Conservation (phyloP, 2,888 invertebrate genomes). For the Coelopa pilipes region DNA sequence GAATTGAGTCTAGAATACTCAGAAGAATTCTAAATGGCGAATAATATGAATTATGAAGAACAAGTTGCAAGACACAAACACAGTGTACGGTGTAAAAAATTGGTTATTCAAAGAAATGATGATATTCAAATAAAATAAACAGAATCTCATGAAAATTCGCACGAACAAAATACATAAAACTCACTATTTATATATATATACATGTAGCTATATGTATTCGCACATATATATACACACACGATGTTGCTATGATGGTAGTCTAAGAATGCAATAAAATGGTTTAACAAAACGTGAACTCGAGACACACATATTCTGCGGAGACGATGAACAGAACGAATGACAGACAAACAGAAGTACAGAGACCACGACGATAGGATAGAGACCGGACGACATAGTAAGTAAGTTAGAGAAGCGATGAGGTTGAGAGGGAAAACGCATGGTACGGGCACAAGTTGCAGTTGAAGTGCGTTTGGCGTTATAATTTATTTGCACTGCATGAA, state of each 20-base stretch:
- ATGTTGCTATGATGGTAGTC: neutral
- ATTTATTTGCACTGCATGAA: constrained; percentile 40
- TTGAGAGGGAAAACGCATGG: neutral
- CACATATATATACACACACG: neutral
- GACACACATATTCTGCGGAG: constrained; percentile 11
- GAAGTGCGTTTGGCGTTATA: constrained; percentile 33
- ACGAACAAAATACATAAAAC: constrained; percentile 39
- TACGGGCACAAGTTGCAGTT: constrained; percentile 3
- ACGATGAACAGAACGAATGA: neutral
- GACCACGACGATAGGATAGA: no score
- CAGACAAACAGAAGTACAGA: neutral
- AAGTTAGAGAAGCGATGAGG: neutral
- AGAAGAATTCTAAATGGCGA: no score
- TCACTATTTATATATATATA: constrained; percentile 30
- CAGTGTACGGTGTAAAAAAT: no score
- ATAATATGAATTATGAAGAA: no score
- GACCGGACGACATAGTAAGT: neutral
- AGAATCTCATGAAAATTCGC: constrained; percentile 35
- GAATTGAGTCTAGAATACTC: no score
- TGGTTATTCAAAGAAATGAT: neutral
- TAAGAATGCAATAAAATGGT: constrained; percentile 29
- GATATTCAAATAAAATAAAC: constrained; percentile 2
- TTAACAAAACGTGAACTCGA: constrained; percentile 32
- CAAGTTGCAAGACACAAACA: no score
- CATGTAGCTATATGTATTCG: constrained; percentile 1